Conservation (phyloP, 2,113 vertebrate genomes). For the Bos taurus region DNA sequence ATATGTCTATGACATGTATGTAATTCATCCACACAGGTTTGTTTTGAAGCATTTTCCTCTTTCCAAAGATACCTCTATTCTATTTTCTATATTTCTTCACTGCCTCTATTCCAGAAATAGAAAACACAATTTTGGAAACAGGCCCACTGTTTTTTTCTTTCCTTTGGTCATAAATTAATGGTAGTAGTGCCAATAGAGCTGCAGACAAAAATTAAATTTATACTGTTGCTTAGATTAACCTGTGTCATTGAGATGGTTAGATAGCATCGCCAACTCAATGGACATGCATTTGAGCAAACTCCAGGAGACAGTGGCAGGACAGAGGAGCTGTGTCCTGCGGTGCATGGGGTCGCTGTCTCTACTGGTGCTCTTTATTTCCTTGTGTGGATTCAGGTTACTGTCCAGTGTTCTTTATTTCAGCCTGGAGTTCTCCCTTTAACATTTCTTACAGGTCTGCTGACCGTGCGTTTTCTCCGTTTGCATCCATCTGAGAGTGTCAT, state of each 20-base stretch:
- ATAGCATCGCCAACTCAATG: neutral
- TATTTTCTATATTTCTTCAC: neutral
- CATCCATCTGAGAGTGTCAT: neutral
- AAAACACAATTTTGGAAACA: neutral
- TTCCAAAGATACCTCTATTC: neutral
- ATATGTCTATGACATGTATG: neutral
- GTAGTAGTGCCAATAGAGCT: neutral
- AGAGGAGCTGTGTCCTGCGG: neutral
- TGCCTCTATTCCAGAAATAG: neutral
- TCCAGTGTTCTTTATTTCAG: neutral
- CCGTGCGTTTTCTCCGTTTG: neutral
- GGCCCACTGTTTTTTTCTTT: neutral
- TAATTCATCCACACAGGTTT: neutral
- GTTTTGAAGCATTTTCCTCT: constrained; percentile 7
- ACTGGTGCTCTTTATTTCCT: neutral
- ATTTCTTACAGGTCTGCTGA: neutral
- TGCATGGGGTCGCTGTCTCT: neutral
- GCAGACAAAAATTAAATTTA: neutral
- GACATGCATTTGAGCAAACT: neutral
- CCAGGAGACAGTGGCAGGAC: no score
- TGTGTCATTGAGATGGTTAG: neutral
- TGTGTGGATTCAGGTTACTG: neutral
- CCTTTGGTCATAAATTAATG: neutral
- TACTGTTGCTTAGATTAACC: neutral
- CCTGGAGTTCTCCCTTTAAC: neutral